Evolutionary conservation across 2,888 invertebrate species (phyloP), one percentile per base, ranked within the genome.

Genomic region (Hanleya hanleyi): DNA sequence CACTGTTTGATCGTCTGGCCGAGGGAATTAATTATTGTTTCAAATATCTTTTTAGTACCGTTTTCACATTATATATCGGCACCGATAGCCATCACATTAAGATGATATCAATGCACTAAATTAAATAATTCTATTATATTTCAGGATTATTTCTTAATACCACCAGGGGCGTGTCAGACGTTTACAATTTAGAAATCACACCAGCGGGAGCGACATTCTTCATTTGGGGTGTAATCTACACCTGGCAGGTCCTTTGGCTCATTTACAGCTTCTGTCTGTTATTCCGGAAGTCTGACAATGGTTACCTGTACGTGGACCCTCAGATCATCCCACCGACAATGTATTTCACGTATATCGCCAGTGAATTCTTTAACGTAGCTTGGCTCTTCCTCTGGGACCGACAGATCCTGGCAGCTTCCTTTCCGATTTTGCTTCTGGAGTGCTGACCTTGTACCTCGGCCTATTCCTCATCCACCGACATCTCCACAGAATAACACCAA

Each of bases 321-420:
- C 82, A 81, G 5, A 81, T 82, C 36, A 75, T 85, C n/a, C 81
- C 82, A 1, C 72, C 78, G 26, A 76, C 76, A 1, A 70, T 86
- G 50, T 86, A 83, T 74, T 71, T 81, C 9, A 77, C 83, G 9
- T 86, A 83, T 70, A 75, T 81, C 50, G 68, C 85, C 41, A 82
- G 81, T 67, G 81, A 84, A 38, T 77, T 82, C 22, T 79, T 79
- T 32, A 86, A 86, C 70, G 77, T 87, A 29, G 80, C 79, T 15
- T 88, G 88, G 87, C 67, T 87, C 66, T 81, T 87, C 64, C 76
- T 87, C 6, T 88, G 84, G 83, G 86, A 85, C 69, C 73, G 84
- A 37, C 80, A 85, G 61, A 75, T 82, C 37, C 75, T 88, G 62
- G 77, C 75, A 18, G 78, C 77, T 7, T 74, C 84, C 0, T 66